A percentile compares a stretch with the other conserved stretches of the same genome.
Evolutionary conservation across 2,113 vertebrate species (phyloP).

Genomic region (Sapajus apella): DNA sequence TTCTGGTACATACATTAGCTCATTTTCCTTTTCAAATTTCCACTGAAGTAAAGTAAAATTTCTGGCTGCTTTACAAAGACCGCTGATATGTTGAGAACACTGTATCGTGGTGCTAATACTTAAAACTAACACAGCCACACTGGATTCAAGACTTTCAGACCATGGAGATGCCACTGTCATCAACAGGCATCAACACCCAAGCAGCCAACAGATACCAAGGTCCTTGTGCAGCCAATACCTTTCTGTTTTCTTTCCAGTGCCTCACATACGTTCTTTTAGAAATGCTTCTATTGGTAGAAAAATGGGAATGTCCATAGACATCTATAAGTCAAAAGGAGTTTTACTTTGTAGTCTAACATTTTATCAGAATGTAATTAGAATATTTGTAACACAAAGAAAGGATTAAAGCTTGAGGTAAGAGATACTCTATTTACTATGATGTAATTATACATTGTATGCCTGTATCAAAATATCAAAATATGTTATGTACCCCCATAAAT

Average conservation of each 20-base stretch:
- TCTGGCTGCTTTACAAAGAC: not conserved
- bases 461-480: no score
- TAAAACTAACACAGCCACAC: not conserved
- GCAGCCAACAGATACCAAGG: not conserved
- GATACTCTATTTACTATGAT: no score
- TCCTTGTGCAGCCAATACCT: not conserved
- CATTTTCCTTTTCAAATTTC: not conserved
- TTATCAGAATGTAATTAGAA: not conserved
- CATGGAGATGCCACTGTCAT: not conserved
- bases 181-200: not conserved
- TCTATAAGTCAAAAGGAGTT: not conserved
- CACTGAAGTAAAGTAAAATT: not conserved
- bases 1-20: not conserved
- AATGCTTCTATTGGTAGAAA: not conserved
- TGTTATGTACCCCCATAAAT: no score
- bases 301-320: not conserved
- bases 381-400: no score
- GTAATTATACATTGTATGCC: no score
- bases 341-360: not conserved
- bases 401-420: no score
- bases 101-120: not conserved
- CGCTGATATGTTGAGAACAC: not conserved
- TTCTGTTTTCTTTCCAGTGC: not conserved
- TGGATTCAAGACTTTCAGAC: not conserved
- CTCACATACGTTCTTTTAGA: not conserved